Base-by-base conservation (phyloP, 2,888 invertebrate species). In the Baronia brevicornis region DNA sequence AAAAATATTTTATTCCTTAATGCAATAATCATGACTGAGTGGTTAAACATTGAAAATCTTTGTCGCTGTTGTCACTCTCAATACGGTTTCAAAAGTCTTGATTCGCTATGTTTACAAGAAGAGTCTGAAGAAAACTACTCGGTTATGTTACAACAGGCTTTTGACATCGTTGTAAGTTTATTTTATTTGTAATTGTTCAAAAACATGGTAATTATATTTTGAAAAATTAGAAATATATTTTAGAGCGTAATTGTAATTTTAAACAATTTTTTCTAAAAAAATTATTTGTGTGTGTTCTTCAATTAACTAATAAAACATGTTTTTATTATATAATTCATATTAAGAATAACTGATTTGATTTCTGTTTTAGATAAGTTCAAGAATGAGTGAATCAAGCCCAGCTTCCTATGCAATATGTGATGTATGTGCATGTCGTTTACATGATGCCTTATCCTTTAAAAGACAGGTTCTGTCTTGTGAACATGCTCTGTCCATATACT, bases 41-140 rank as follows among this genome's bases (percentile, higher is more conserved):
- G 46, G 26, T 58, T 46, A 34, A 56, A 51, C 40, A 47, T 54
- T 20, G 60, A 47, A 20, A 59, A 55, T 11, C 45, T 74, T 21
- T 80, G 80, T 39, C 75, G 80, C 5, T 79, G 78, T 43, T 80
- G 80, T 44, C 73, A 73, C 28, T 41, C 60, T 1, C 61, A 67
- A 33, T 70, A 74, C 2, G 48, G 43, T 11, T 67, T 66, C 22
- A 68, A 60, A 36, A 70, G 57, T 29, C 50, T 78, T 6, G 48
- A 36, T n/a, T 33, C 44, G 1, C 18, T 45, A 0, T 62, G 51
- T 40, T 13, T 25, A 9, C 39, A 51, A 17, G 49, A 60, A 31
- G 60, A 58, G 6, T 43, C 30, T 1, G 51, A 54, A 11, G 65
- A 70, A 56, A 48, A 56, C 1, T 77, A 61, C 39, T 57, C 58